Conservation (phyloP, 2,113 vertebrate genomes). For the Pardalotus punctatus region DNA sequence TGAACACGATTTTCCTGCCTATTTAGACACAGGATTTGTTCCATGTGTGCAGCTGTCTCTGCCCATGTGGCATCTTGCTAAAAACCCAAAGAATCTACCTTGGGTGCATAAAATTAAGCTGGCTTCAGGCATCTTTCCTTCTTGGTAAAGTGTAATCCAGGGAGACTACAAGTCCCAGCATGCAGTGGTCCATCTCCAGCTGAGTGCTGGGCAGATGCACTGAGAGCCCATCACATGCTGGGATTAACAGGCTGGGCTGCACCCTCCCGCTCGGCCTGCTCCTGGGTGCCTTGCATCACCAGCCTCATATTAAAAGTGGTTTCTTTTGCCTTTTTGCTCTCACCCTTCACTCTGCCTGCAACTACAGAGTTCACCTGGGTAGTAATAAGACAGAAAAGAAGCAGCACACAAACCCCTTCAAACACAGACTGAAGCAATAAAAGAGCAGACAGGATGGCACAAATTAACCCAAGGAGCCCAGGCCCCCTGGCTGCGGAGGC, state of each 20-base stretch:
- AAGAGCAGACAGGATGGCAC: background rate
- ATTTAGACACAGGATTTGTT: background rate
- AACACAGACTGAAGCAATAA: background rate
- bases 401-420: background rate
- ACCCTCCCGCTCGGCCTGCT: background rate
- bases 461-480: background rate
- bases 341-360: background rate
- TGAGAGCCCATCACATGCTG: constrained; percentile 43
- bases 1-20: background rate
- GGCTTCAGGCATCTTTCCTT: background rate
- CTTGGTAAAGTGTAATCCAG: background rate
- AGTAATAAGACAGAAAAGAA: background rate
- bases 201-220: background rate
- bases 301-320: background rate
- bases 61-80: background rate
- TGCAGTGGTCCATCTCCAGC: background rate
- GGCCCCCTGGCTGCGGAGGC: background rate
- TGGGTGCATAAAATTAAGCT: background rate
- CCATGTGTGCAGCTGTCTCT: accelerated
- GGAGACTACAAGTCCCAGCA: constrained; percentile 66
- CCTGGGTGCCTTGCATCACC: background rate
- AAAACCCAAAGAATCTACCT: background rate
- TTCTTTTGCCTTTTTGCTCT: background rate
- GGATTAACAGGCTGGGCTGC: constrained; percentile 39
- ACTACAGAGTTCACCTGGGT: background rate